phyloP scores from a whole-genome alignment of 2,113 vertebrate genomes.

The Dromaius novaehollandiae region DNA sequence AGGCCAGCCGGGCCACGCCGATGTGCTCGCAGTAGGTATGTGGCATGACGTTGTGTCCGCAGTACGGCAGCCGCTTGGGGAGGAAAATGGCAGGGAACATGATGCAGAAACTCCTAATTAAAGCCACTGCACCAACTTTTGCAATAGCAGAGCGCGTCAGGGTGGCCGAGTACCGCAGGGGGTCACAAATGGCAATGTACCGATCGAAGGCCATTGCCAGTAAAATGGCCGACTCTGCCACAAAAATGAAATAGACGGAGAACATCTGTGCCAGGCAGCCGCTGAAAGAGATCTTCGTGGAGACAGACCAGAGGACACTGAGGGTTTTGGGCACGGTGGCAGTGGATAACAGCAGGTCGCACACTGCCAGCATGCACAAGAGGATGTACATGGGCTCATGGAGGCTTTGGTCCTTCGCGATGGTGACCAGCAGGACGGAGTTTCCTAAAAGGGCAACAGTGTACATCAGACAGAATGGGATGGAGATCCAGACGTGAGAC shows the following conservation, averaged over 20 bases:
- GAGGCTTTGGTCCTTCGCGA: background rate
- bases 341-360: slow-evolving; percentile 26
- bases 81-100: slow-evolving; percentile 34
- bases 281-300: background rate
- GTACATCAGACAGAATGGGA: background rate
- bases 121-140: background rate
- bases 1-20: slow-evolving; percentile 39
- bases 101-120: slow-evolving; percentile 27
- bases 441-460: background rate
- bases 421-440: background rate
- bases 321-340: slow-evolving; percentile 23
- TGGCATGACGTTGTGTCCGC: background rate
- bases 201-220: slow-evolving; percentile 47
- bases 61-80: slow-evolving; percentile 41
- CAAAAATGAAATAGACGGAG: slow-evolving; percentile 33
- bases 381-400: slow-evolving; percentile 28
- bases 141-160: background rate
- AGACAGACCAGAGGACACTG: background rate
- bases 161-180: background rate
- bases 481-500: background rate
- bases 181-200: slow-evolving; percentile 50
- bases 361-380: slow-evolving; percentile 23
- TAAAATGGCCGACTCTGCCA: slow-evolving; percentile 40
- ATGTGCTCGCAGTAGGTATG: slow-evolving; percentile 64
- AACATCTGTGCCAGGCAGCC: slow-evolving; percentile 60